A percentile compares a stretch with the other conserved stretches of the same genome.
Conservation (phyloP, 1,140 invertebrate genomes). For the Kradibia gibbosae region DNA sequence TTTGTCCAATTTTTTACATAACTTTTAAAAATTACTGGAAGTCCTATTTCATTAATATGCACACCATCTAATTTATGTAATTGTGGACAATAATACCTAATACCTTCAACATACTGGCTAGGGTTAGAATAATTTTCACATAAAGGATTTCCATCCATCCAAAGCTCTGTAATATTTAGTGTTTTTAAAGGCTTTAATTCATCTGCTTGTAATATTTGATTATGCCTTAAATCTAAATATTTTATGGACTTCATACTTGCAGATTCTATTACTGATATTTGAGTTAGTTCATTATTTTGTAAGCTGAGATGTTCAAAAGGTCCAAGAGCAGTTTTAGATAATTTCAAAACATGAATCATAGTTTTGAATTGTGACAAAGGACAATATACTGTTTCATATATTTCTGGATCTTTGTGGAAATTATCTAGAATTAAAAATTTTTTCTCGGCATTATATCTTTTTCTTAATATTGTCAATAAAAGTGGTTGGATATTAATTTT, state of each 20-base stretch:
- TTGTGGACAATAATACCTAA: slow-evolving; percentile 61
- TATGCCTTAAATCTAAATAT: slow-evolving; percentile 71
- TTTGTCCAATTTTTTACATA: slow-evolving; percentile 55
- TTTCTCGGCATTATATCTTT: slow-evolving; percentile 61
- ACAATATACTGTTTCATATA: slow-evolving; percentile 69
- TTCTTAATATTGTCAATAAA: slow-evolving; percentile 65
- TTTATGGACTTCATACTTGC: slow-evolving; percentile 59
- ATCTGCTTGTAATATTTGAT: slow-evolving; percentile 64
- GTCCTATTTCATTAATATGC: slow-evolving; percentile 47
- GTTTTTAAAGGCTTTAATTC: slow-evolving; percentile 56
- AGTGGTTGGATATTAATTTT: slow-evolving; percentile 71
- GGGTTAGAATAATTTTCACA: slow-evolving; percentile 67
- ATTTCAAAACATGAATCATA: slow-evolving; percentile 70
- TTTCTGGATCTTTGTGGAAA: slow-evolving; percentile 70
- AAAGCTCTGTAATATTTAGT: slow-evolving; percentile 60
- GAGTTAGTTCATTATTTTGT: slow-evolving; percentile 68
- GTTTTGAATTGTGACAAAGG: slow-evolving; percentile 70
- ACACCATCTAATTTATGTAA: slow-evolving; percentile 64
- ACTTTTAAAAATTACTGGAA: slow-evolving; percentile 57
- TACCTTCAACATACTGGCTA: slow-evolving; percentile 61
- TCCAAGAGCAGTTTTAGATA: slow-evolving; percentile 64
- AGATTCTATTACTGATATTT: slow-evolving; percentile 64
- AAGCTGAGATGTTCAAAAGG: slow-evolving; percentile 66
- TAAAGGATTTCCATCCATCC: slow-evolving; percentile 68
- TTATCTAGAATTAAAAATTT: slow-evolving; percentile 67